Percentiles rank a stretch among this genome's conserved stretches.
Conservation (phyloP, 2,113 vertebrate genomes). For the Cyanistes caeruleus region DNA sequence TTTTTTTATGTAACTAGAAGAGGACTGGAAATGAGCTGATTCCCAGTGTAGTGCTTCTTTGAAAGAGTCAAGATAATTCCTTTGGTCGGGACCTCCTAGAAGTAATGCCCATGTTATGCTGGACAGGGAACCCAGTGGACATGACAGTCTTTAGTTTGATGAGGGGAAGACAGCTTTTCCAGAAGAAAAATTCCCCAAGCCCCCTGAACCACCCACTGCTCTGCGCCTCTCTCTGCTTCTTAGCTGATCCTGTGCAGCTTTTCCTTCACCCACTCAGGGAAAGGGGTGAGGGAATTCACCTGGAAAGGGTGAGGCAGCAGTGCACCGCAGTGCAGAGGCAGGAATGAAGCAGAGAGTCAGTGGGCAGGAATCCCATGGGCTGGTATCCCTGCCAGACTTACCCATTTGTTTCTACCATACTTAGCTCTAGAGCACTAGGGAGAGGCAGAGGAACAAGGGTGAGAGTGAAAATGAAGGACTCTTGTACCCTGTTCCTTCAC, state of each 20-base stretch:
- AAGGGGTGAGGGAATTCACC: background rate
- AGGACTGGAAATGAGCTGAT: slow-evolving; percentile 11
- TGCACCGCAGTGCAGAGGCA: slow-evolving; percentile 1
- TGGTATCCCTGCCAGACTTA: background rate
- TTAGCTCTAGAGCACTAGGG: background rate
- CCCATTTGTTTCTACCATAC: background rate
- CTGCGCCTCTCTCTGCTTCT: background rate
- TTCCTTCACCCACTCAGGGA: background rate
- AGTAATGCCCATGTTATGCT: accelerated
- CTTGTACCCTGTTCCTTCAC: background rate
- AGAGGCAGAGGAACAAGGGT: background rate
- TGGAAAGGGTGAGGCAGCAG: background rate
- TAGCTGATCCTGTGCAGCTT: background rate
- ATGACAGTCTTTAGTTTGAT: background rate
- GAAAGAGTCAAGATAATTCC: background rate
- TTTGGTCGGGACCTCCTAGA: background rate
- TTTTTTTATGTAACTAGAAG: slow-evolving; percentile 21
- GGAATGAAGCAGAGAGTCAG: background rate
- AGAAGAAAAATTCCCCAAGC: background rate
- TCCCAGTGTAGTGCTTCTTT: background rate
- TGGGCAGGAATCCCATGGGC: background rate
- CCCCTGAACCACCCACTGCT: background rate
- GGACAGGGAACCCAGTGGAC: background rate
- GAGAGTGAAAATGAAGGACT: background rate
- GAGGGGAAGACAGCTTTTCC: background rate